Conservation (phyloP, 2,888 invertebrate species). For the Sesamia inferens region DNA sequence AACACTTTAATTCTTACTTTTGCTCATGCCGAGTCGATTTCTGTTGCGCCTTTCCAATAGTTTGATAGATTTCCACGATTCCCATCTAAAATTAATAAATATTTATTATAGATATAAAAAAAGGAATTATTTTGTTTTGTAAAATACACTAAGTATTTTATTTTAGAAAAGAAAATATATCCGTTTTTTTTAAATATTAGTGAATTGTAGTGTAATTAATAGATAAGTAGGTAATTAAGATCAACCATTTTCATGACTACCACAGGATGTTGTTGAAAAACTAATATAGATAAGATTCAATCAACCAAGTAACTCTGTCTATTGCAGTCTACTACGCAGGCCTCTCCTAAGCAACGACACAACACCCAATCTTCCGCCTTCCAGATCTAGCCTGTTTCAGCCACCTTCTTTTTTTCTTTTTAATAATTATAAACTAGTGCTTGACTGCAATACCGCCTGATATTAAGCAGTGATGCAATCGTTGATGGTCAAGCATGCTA, state of each 20-base stretch:
- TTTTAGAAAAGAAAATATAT: too few relatives aligned
- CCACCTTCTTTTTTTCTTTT: too few relatives aligned
- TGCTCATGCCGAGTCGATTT: slow-evolving; percentile 69
- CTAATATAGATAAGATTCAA: background rate
- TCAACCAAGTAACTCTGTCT: background rate
- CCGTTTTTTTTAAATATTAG: too few relatives aligned
- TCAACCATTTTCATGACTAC: background rate
- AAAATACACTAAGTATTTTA: too few relatives aligned
- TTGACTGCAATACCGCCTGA: too few relatives aligned
- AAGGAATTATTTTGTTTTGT: too few relatives aligned
- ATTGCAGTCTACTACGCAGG: background rate
- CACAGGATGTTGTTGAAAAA: background rate
- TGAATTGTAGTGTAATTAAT: too few relatives aligned
- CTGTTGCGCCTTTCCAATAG: slow-evolving; percentile 66
- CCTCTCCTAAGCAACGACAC: background rate
- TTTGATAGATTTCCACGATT: slow-evolving; percentile 77
- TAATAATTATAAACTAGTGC: too few relatives aligned
- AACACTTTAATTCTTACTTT: slow-evolving; percentile 60
- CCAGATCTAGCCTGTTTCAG: background rate
- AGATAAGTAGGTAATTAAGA: background rate
- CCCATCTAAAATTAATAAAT: slow-evolving; percentile 75
- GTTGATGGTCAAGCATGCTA: too few relatives aligned
- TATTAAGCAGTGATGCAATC: too few relatives aligned
- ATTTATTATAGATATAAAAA: too few relatives aligned
- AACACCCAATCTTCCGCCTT: background rate